Evolutionary conservation across 2,797 vertebrate genomes (phyloP).

Genomic region (Galagoides demidoff): DNA sequence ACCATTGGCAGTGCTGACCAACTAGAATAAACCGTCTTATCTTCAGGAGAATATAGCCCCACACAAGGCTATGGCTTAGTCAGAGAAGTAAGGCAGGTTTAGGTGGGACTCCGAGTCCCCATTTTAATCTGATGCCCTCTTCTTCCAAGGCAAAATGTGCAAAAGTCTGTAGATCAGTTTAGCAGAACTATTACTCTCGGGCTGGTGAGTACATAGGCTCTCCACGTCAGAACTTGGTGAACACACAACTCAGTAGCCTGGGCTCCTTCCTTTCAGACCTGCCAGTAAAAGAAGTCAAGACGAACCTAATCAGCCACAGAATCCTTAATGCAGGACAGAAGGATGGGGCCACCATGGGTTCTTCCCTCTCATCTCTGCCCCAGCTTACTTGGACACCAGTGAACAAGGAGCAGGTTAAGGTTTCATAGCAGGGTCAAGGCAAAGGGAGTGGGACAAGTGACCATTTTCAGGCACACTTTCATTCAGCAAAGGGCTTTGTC

Average conservation of each 20-base stretch:
- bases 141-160: not conserved
- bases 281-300: not conserved
- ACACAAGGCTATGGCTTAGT: not conserved
- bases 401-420: fast-evolving
- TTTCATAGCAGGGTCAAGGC: not conserved
- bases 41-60: not conserved
- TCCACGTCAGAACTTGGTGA: not conserved
- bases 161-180: fast-evolving
- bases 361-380: not conserved
- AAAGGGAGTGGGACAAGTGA: fast-evolving
- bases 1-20: not conserved
- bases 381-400: no score
- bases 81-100: not conserved
- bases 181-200: not conserved
- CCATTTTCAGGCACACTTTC: not conserved
- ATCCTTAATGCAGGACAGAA: not conserved
- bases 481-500: not conserved
- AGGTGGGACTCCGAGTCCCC: not conserved
- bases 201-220: not conserved
- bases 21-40: not conserved
- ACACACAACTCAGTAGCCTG: no score
- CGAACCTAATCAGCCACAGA: not conserved
- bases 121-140: fast-evolving
- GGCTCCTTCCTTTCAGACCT: not conserved
- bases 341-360: fast-evolving